A percentile compares a stretch with the other conserved stretches of the same genome.
phyloP scores from a whole-genome alignment of 2,888 invertebrate genomes.

The Brenthis hecate region DNA sequence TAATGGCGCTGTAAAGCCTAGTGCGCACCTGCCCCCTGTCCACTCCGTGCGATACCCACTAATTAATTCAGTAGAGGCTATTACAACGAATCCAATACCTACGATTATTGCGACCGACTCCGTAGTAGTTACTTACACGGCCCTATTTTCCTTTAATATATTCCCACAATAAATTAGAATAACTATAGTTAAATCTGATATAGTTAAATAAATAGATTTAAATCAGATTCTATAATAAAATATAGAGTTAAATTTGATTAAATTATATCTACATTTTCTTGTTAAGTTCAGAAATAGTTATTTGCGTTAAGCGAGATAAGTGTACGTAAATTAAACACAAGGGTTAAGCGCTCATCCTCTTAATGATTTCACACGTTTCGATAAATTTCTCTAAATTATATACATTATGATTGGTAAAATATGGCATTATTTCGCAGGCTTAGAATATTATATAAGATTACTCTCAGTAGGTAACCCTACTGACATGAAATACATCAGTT shows the following conservation, averaged over 20 bases:
- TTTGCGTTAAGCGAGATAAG: constrained; percentile 57
- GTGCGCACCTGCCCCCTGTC: constrained; percentile 63
- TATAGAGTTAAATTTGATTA: background rate
- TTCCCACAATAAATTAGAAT: too few species aligned
- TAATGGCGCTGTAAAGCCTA: constrained; percentile 70
- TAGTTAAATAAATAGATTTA: too few species aligned
- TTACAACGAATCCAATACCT: constrained; percentile 63
- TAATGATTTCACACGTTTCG: constrained; percentile 67
- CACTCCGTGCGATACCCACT: constrained; percentile 58
- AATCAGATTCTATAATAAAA: too few species aligned
- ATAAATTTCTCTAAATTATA: constrained; percentile 69
- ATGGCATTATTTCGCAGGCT: constrained; percentile 38
- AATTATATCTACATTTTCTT: constrained; percentile 4
- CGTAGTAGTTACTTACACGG: constrained; percentile 49
- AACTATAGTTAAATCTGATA: too few species aligned
- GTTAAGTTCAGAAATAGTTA: constrained; percentile 24
- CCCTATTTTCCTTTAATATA: too few species aligned
- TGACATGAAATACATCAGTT: too few species aligned
- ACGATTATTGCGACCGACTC: constrained; percentile 56
- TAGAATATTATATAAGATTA: too few species aligned
- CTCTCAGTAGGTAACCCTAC: background rate
- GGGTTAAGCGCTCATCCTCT: constrained; percentile 68
- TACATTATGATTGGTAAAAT: constrained; percentile 69
- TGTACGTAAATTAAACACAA: constrained; percentile 62
- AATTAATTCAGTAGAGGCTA: constrained; percentile 73